Percentiles rank a stretch among this genome's conserved stretches.
Conservation (phyloP, 2,888 invertebrate genomes). For the Agrochola lychnidis region DNA sequence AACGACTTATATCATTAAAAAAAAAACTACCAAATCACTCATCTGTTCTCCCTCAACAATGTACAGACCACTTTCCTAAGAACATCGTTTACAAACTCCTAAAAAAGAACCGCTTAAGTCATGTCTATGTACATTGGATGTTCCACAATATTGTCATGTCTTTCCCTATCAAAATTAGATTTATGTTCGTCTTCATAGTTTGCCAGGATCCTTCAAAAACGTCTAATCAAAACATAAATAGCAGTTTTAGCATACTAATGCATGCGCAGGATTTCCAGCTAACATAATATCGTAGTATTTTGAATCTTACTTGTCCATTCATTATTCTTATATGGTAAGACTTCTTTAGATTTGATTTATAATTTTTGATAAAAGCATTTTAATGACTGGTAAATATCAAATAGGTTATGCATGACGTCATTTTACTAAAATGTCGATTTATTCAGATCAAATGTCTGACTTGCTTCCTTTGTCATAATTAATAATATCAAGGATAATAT, state of each 20-base stretch:
- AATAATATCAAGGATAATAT: not conserved
- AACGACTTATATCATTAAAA: too few relatives aligned
- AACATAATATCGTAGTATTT: not conserved
- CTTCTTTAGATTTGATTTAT: conserved; percentile 32
- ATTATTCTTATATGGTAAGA: conserved; percentile 36
- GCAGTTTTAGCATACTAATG: not conserved
- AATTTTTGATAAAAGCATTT: conserved; percentile 13
- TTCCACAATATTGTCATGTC: too few relatives aligned
- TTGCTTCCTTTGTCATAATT: conserved; percentile 51
- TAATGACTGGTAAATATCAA: not conserved
- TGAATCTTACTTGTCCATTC: not conserved
- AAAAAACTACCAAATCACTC: too few relatives aligned
- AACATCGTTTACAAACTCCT: too few relatives aligned
- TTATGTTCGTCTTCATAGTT: too few relatives aligned
- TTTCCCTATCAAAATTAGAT: too few relatives aligned
- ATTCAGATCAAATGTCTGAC: conserved; percentile 35
- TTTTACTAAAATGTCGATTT: conserved; percentile 10
- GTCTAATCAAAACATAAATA: too few relatives aligned
- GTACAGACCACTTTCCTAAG: too few relatives aligned
- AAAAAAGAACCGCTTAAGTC: too few relatives aligned
- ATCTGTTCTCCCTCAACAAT: too few relatives aligned
- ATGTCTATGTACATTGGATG: too few relatives aligned
- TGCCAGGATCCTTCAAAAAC: not conserved
- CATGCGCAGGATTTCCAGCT: not conserved
- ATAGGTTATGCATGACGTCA: conserved; percentile 34